Evolutionary conservation across 2,113 vertebrate genomes (phyloP).

Genomic region (Anarhynchus alexandrinus): DNA sequence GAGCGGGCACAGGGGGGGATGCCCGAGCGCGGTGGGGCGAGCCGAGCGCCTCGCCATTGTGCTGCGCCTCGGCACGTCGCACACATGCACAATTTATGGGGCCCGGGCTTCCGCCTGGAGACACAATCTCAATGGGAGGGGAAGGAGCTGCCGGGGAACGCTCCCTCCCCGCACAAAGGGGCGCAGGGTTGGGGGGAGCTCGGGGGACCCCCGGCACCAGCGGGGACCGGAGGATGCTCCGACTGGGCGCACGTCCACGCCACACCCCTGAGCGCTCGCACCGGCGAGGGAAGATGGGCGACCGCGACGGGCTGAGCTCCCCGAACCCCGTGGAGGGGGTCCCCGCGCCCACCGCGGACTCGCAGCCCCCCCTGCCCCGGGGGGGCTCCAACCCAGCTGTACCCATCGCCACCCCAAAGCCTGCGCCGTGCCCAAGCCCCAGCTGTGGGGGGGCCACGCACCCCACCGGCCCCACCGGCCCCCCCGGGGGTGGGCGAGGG

Average conservation of each 20-base stretch:
- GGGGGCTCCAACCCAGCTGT: neutral
- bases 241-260: neutral
- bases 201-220: neutral
- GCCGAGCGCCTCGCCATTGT: slow-evolving; percentile 31
- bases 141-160: neutral
- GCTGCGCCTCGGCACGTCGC: slow-evolving; percentile 52
- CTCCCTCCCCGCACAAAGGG: neutral
- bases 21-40: neutral
- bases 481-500: neutral
- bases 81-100: slow-evolving; percentile 57
- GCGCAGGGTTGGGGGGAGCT: neutral
- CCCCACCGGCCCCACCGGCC: too few relatives aligned
- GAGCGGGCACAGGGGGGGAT: neutral
- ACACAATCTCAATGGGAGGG: slow-evolving; percentile 31
- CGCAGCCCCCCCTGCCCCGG: too few relatives aligned
- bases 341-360: rapidly evolving
- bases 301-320: neutral
- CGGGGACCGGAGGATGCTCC: neutral
- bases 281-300: neutral
- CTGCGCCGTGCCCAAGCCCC: neutral
- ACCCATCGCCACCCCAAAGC: neutral
- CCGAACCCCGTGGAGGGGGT: neutral
- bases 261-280: neutral
- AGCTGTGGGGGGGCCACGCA: neutral
- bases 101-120: slow-evolving; percentile 50